These are phyloP conservation scores for Mya arenaria DNA, from an alignment of 1,140 invertebrate species.

Conservation along the genomic window DNA sequence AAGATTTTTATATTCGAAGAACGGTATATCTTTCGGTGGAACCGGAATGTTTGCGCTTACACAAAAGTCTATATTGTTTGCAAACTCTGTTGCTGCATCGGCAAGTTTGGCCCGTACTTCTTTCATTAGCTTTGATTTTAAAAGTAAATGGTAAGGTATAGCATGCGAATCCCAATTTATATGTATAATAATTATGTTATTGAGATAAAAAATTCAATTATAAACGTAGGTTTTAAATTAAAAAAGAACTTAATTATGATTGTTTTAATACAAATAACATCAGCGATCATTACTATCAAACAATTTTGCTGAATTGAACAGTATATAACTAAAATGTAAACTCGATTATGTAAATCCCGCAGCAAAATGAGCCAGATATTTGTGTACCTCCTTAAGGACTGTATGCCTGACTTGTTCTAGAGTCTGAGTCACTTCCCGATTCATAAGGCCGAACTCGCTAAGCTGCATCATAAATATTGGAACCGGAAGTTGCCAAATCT, in stretches of 20 bases:
- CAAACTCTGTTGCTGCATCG: neutral
- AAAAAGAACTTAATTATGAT: too few relatives aligned
- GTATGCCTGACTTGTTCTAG: conserved; percentile 22
- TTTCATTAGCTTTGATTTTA: conserved; percentile 19
- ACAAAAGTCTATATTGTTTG: conserved; percentile 28
- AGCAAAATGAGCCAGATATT: too few relatives aligned
- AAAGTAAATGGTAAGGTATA: too few relatives aligned
- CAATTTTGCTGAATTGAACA: too few relatives aligned
- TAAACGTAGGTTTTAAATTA: too few relatives aligned
- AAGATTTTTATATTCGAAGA: neutral
- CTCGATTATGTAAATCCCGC: too few relatives aligned
- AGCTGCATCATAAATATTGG: conserved; percentile 19
- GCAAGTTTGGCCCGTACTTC: conserved; percentile 1
- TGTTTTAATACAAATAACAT: too few relatives aligned
- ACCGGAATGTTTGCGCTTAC: conserved; percentile 18
- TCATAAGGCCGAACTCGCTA: conserved; percentile 1
- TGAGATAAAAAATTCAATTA: too few relatives aligned
- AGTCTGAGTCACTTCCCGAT: conserved; percentile 2
- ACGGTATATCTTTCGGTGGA: conserved; percentile 16
- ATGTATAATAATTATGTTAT: too few relatives aligned
- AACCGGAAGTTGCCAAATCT: neutral
- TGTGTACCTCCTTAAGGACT: conserved; percentile 24
- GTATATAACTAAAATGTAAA: too few relatives aligned
- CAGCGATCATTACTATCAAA: too few relatives aligned
- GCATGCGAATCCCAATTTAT: too few relatives aligned